Percentiles rank a stretch among this genome's conserved stretches.
Conservation (phyloP, 2,113 vertebrate species). For the Vulpes lagopus region DNA sequence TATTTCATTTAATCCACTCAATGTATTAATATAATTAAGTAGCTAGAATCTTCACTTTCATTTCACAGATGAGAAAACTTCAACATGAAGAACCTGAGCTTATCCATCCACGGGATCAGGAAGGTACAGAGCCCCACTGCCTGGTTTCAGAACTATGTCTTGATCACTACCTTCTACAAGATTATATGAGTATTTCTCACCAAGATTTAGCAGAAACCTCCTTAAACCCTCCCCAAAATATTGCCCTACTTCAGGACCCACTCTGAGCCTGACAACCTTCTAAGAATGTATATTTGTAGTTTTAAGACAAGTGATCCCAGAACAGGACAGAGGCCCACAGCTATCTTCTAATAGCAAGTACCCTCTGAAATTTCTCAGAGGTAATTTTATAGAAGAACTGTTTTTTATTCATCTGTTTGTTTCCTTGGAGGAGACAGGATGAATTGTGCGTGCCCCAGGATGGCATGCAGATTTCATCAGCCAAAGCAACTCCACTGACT, state of each 20-base stretch:
- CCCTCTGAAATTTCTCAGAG: background rate
- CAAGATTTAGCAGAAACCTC: background rate
- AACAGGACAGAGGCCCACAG: background rate
- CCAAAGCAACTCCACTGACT: background rate
- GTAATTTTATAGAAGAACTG: background rate
- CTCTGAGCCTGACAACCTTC: background rate
- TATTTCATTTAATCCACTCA: background rate
- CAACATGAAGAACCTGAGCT: background rate
- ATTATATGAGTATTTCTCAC: background rate
- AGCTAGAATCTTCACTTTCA: background rate
- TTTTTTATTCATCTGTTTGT: background rate
- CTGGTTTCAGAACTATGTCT: background rate
- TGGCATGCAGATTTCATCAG: background rate
- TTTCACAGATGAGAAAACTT: background rate
- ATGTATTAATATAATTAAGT: background rate
- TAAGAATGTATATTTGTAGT: background rate
- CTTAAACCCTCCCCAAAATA: background rate
- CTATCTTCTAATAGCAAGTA: background rate
- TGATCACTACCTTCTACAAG: background rate
- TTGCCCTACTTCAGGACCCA: background rate
- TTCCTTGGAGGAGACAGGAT: conserved; percentile 26
- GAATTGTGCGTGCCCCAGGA: background rate
- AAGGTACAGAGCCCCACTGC: background rate
- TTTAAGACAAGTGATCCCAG: background rate
- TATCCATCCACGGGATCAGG: rapidly evolving